Evolutionary conservation across 2,888 invertebrate genomes (phyloP).

Genomic region (Acleris emargana): DNA sequence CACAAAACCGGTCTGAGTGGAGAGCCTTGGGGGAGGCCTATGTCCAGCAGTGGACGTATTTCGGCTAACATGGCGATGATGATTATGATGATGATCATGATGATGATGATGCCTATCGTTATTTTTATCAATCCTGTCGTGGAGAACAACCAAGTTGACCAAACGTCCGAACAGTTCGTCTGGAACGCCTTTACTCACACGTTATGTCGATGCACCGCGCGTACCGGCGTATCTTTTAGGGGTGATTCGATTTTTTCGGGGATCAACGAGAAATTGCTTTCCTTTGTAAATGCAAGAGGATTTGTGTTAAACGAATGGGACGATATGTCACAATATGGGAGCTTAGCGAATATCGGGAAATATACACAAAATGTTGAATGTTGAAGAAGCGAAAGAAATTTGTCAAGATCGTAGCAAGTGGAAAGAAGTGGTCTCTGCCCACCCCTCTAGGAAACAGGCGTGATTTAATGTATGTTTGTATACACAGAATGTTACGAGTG

Average conservation of each 20-base stretch:
- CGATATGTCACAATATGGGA: constrained; percentile 60
- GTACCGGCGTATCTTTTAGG: constrained; percentile 69
- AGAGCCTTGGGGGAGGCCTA: too few species aligned
- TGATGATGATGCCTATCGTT: too few species aligned
- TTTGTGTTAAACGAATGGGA: constrained; percentile 59
- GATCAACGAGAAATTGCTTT: constrained; percentile 74
- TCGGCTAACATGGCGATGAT: too few species aligned
- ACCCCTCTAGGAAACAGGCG: too few species aligned
- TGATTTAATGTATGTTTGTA: too few species aligned
- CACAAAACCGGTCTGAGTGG: too few species aligned
- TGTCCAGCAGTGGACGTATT: too few species aligned
- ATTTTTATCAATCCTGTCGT: too few species aligned
- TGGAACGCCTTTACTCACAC: constrained; percentile 5
- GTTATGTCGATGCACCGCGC: constrained; percentile 51
- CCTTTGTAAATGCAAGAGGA: constrained; percentile 61
- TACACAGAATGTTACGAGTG: not conserved
- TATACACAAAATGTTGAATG: not conserved
- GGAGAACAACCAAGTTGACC: not conserved
- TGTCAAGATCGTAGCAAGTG: too few species aligned
- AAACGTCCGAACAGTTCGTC: not conserved
- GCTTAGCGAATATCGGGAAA: constrained; percentile 6
- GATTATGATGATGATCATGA: too few species aligned
- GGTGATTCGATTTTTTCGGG: constrained; percentile 55
- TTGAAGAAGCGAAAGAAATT: too few species aligned
- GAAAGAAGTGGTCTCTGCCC: too few species aligned